phyloP scores from a whole-genome alignment of 2,797 vertebrate genomes.

The Thamnophis elegans region DNA sequence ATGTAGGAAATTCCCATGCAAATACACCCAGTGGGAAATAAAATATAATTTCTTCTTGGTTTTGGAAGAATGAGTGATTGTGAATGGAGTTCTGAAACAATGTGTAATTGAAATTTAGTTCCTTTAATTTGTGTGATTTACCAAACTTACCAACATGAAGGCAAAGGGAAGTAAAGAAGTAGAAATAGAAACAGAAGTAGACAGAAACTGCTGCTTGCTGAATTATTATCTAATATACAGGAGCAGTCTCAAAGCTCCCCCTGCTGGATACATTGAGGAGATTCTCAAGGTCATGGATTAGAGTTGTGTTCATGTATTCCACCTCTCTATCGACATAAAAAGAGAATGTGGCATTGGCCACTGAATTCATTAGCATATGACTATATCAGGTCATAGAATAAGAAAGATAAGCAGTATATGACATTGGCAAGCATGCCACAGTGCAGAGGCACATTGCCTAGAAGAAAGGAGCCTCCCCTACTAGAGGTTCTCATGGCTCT shows the following conservation, averaged over 20 bases:
- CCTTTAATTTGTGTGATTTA: not conserved
- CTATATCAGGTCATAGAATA: not conserved
- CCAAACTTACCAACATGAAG: not conserved
- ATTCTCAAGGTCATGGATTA: not conserved
- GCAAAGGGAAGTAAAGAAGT: not conserved
- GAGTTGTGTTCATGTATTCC: not conserved
- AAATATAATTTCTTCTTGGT: not conserved
- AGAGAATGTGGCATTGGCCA: not conserved
- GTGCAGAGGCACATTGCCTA: not conserved
- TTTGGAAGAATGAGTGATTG: not conserved
- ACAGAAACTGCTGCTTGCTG: not conserved
- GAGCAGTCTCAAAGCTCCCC: constrained; percentile 59
- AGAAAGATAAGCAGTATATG: not conserved
- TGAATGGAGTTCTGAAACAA: not conserved
- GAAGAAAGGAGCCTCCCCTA: not conserved
- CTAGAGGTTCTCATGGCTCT: not conserved
- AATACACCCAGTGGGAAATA: not conserved
- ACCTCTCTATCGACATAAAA: not conserved
- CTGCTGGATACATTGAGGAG: constrained; percentile 54
- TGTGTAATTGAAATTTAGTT: not conserved
- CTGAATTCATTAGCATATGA: not conserved
- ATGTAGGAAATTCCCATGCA: not conserved
- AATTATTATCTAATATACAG: not conserved
- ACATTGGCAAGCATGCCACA: not conserved
- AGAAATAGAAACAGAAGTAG: not conserved